Conservation (phyloP, 2,797 vertebrate species). For the Lithobates pipiens region DNA sequence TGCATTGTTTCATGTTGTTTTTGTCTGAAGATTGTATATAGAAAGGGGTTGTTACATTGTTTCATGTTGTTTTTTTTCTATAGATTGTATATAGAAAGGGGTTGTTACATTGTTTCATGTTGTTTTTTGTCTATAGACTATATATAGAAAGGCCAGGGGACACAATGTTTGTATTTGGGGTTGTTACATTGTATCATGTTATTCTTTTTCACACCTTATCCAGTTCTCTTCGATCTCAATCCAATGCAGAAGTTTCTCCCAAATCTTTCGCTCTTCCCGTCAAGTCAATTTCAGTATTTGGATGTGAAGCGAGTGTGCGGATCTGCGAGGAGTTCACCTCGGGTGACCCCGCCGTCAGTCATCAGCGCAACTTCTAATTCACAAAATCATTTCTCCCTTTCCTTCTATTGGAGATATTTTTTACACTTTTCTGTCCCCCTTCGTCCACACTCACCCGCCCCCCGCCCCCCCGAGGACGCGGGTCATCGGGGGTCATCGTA, state of each 20-base stretch:
- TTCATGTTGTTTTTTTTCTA: no score
- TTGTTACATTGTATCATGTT: no score
- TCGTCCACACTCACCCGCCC: background rate
- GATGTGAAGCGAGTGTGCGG: conserved; percentile 65
- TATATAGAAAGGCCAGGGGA: no score
- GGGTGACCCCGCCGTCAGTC: conserved; percentile 60
- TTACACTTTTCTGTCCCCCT: background rate
- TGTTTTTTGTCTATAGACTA: no score
- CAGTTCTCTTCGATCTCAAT: background rate
- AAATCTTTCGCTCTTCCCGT: conserved; percentile 61
- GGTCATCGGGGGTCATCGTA: conserved; percentile 62
- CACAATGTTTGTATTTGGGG: no score
- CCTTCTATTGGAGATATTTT: background rate
- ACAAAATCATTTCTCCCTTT: conserved; percentile 65
- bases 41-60: no score
- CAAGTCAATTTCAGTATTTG: conserved; percentile 67
- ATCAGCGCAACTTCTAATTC: conserved; percentile 61
- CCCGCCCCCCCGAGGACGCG: background rate
- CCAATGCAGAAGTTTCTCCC: conserved; percentile 40
- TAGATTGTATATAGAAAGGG: no score
- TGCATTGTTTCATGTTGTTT: no score
- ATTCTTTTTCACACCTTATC: no score
- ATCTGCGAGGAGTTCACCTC: conserved; percentile 68
- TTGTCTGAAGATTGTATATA: no score
- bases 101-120: no score